Evolutionary conservation across 2,113 vertebrate species (phyloP).

Genomic region (Calonectris borealis): DNA sequence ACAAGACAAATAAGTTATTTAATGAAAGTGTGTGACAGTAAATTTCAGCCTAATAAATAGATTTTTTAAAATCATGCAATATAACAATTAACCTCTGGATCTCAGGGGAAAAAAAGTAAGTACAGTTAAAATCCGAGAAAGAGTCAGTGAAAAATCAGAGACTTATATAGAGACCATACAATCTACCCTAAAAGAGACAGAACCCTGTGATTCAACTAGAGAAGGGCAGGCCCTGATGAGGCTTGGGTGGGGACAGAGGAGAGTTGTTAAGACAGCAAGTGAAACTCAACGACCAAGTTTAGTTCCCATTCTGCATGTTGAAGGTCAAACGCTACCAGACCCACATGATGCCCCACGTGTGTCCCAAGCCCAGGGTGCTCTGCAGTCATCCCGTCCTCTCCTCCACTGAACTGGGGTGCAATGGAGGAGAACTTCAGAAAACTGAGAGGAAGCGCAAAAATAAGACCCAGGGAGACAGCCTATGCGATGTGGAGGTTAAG

Average conservation of each 20-base stretch:
- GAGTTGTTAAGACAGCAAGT: background rate
- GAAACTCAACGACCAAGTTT: background rate
- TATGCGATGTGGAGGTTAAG: background rate
- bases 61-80: background rate
- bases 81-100: background rate
- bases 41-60: background rate
- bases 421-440: background rate
- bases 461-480: background rate
- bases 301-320: background rate
- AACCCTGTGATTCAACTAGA: background rate
- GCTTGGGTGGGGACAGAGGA: background rate
- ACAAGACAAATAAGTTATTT: background rate
- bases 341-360: fast-evolving
- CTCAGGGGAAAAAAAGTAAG: background rate
- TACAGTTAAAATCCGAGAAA: background rate
- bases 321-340: fast-evolving
- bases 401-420: background rate
- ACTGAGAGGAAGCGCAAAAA: background rate
- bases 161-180: background rate
- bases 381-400: background rate
- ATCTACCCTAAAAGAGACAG: background rate
- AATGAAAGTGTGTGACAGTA: background rate
- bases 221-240: background rate
- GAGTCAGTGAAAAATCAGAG: background rate
- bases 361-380: background rate